Evolutionary conservation across 2,888 invertebrate genomes (phyloP), one percentile per base, ranked within the genome.

Genomic region (Drosophila infuscata): DNA sequence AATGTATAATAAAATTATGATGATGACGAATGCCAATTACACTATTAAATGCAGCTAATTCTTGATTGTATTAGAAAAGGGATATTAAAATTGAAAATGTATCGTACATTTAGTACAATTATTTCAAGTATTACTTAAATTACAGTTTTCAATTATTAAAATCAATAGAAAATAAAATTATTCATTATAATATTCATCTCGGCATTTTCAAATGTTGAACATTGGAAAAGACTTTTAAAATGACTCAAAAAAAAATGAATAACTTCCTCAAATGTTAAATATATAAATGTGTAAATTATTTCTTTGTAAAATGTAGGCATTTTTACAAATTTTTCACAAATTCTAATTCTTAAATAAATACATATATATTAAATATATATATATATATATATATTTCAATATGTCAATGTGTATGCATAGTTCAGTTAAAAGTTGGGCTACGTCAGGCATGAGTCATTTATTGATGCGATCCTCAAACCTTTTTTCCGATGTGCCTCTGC

Each of bases 1-100:
- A 7, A 48, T 32, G 3, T 30, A 48, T 3, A 29, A 9, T 15
- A 9, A 9, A 53, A 53, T 17, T 6, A 53, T 25, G 12, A 36
- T 52, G 1, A 11, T 9, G 7, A 43, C 60, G 76, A 75, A 60
- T 57, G 12, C 9, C 17, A 17, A 29, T 75, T 75, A 33, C 77
- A 12, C 66, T 74, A n/a, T n/a, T 17, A 17, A 20, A 11, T 33
- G 7, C 20, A 43, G 11, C 11, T n/a, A 4, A 1, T 41, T 41
- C n/a, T 41, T 9, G 36, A 15, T 15, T 2, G 36, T 7, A 7
- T 7, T 32, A 15, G 2, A 36, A 15, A 5, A 36, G 15, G n/a
- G n/a, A 1, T 41, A 1, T 17, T 6, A 3, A 11, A n/a, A 41
- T 11, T 41, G 2, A 5, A 38, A 17, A 17, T 17, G 3, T 7